phyloP scores from a whole-genome alignment of 2,797 vertebrate genomes.

The Bufotes viridis region DNA sequence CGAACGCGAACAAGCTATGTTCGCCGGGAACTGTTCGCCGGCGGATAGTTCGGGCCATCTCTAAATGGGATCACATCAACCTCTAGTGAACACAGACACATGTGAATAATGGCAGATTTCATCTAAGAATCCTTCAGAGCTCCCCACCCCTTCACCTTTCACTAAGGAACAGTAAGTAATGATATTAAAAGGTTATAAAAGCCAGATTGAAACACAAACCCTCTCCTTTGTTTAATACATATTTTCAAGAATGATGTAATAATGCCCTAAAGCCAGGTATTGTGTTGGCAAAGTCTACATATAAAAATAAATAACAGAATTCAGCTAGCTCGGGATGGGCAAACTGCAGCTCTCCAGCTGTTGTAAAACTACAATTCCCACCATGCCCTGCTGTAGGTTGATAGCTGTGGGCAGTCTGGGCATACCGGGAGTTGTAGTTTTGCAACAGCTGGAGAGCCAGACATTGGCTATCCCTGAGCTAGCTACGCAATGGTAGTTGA shows the following conservation, averaged over 20 bases:
- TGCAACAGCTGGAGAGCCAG: too few relatives aligned
- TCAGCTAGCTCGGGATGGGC: neutral
- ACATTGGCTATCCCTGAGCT: too few relatives aligned
- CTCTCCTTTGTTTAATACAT: conserved; percentile 7
- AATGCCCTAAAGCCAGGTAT: conserved; percentile 25
- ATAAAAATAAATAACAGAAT: conserved; percentile 5
- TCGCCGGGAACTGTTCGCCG: too few relatives aligned
- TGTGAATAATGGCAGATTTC: conserved; percentile 5
- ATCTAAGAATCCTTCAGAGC: neutral
- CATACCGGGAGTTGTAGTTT: too few relatives aligned
- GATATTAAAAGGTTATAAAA: conserved; percentile 27
- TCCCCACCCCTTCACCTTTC: neutral
- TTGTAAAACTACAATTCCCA: too few relatives aligned
- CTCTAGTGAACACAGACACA: conserved; percentile 15
- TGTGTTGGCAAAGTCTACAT: conserved; percentile 41
- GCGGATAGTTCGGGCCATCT: too few relatives aligned
- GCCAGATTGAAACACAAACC: neutral
- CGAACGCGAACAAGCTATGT: too few relatives aligned
- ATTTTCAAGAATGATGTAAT: conserved; percentile 24
- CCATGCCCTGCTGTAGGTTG: too few relatives aligned
- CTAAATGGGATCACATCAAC: conserved; percentile 37
- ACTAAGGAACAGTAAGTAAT: conserved; percentile 14
- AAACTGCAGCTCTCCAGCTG: too few relatives aligned
- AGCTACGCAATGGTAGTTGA: neutral
- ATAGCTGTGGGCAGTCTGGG: too few relatives aligned